Evolutionary conservation across 2,888 invertebrate species (phyloP), one percentile per base, ranked within the genome.

Genomic region (Elgonia sp.): DNA sequence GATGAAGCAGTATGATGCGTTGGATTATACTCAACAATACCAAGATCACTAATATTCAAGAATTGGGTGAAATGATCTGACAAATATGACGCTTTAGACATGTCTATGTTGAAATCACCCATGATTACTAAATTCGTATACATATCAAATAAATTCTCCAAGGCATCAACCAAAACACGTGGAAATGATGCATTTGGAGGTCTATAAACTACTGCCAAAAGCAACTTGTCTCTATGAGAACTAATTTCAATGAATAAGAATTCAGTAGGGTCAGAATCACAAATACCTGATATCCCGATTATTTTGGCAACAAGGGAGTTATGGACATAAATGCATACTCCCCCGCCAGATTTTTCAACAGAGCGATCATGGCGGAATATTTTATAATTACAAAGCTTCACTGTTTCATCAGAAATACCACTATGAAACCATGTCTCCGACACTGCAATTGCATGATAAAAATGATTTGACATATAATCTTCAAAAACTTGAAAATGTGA

Each of bases 71-170:
- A 10, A 14, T 39, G 14, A 14, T 40, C 14, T 0, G 84, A 21
- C 16, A 75, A 8, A 12, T 0, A 42, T 0, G 21, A 16, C 0
- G 21, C 18, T 0, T 8, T 16, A 1, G 21, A 42, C 46, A 84
- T 42, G 18, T 84, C 50, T 12, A 77, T 76, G 29, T 83, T 83
- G 7, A 83, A 39, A 29, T 83, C 83, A 16, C 83, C 76, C 67
- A 83, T 0, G 18, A 83, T 62, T 8, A 76, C 12, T 14, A 76
- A 14, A 39, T 70, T 46, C 1, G 7, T 40, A 50, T 57, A 77
- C 8, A 10, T 8, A 55, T 55, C 55, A 14, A 40, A 21, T 9
- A 57, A 53, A 0, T 0, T 0, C 0, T 62, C 81, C 14, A 69
- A 14, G 20, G 0, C 6, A 20, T 42, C 8, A 16, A 18, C 39